Percentiles rank a stretch among this genome's conserved stretches.
phyloP scores from a whole-genome alignment of 2,888 invertebrate genomes.

The Hoplodrina blanda region DNA sequence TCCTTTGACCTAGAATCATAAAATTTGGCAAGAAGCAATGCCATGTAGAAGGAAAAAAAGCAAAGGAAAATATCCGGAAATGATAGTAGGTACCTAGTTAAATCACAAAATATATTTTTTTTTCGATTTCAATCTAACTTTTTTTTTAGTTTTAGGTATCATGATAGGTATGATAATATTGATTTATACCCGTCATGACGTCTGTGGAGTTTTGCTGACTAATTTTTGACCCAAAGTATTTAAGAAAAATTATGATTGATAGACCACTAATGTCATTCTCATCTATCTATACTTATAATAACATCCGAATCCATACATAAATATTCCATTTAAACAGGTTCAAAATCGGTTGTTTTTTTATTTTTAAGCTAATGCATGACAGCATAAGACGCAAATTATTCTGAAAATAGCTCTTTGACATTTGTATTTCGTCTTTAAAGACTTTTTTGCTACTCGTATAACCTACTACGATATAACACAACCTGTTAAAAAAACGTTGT shows the following conservation, averaged over 20 bases:
- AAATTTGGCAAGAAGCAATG: no score
- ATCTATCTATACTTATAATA: constrained; percentile 1
- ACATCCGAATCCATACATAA: constrained; percentile 4
- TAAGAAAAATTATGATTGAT: not conserved
- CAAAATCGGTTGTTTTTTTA: constrained; percentile 10
- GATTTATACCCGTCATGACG: not conserved
- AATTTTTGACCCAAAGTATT: not conserved
- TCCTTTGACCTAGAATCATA: no score
- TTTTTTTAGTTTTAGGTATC: no score
- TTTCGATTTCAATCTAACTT: no score
- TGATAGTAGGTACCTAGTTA: no score
- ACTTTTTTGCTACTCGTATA: constrained; percentile 24
- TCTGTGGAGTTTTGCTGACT: not conserved
- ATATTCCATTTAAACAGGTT: constrained; percentile 32
- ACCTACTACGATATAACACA: constrained; percentile 22
- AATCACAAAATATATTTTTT: no score
- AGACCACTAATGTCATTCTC: not conserved
- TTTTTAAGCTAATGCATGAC: constrained; percentile 10
- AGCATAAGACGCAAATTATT: constrained; percentile 13
- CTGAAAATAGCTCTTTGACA: constrained; percentile 46
- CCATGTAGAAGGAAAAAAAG: no score
- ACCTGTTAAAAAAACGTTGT: not conserved
- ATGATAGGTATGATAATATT: no score
- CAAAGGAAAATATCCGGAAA: no score
- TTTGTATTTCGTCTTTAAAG: constrained; percentile 28